A percentile compares a stretch with the other conserved stretches of the same genome.
phyloP scores from a whole-genome alignment of 2,888 invertebrate species.

The Melanostoma scalare region DNA sequence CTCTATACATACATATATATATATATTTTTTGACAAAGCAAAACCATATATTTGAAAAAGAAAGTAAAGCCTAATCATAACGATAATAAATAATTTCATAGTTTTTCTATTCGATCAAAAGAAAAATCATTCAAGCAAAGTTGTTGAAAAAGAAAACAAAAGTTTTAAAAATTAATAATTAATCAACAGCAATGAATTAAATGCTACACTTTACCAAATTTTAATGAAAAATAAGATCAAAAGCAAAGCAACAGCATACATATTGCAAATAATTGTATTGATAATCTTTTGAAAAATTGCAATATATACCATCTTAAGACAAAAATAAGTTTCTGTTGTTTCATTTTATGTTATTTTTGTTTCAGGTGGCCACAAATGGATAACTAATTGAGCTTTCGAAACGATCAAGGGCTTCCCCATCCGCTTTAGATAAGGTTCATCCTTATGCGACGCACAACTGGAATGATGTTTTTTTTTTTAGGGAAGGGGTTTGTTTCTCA shows the following conservation, averaged over 20 bases:
- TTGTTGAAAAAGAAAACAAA: constrained; percentile 26
- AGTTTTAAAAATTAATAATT: constrained; percentile 17
- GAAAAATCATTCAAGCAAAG: constrained; percentile 14
- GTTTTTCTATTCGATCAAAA: constrained; percentile 66
- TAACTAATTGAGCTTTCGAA: too few species aligned
- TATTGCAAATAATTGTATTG: constrained; percentile 66
- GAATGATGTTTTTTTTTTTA: too few species aligned
- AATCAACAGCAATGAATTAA: constrained; percentile 47
- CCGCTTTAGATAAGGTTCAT: too few species aligned
- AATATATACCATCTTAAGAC: constrained; percentile 71
- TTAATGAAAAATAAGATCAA: constrained; percentile 46
- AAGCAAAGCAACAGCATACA: constrained; percentile 51
- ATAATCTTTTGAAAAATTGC: constrained; percentile 59
- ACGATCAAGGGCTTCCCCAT: too few species aligned
- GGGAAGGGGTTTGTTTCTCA: too few species aligned
- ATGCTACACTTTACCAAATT: constrained; percentile 69
- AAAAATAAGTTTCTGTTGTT: constrained; percentile 60
- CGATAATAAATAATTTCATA: constrained; percentile 56
- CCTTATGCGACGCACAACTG: too few species aligned
- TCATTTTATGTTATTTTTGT: constrained; percentile 39
- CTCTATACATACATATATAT: constrained; percentile 13
- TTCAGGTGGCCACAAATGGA: too few species aligned
- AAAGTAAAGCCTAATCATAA: constrained; percentile 19
- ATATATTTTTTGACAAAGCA: constrained; percentile 65
- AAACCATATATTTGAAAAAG: constrained; percentile 39